A percentile compares a stretch with the other conserved stretches of the same genome.
These are phyloP conservation scores for Drosophila cracens DNA, from an alignment of 2,888 invertebrate species.

Conservation along the genomic window DNA sequence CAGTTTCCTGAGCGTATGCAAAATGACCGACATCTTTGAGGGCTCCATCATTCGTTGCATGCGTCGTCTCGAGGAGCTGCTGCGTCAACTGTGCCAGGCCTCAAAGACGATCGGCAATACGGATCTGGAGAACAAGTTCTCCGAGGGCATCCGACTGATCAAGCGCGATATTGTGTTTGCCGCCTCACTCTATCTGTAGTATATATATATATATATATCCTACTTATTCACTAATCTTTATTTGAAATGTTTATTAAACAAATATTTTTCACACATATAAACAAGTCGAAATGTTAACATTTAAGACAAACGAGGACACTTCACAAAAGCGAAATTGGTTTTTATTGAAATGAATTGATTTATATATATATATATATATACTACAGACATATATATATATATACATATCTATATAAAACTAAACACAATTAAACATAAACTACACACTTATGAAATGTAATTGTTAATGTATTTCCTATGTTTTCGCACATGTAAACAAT, in stretches of 20 bases:
- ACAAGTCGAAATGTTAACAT: neutral
- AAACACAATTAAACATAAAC: slow-evolving; percentile 18
- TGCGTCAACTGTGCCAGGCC: slow-evolving; percentile 97
- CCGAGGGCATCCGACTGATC: slow-evolving; percentile 94
- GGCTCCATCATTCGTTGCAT: slow-evolving; percentile 93
- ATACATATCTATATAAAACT: neutral
- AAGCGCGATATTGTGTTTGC: slow-evolving; percentile 99
- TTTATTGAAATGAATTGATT: slow-evolving; percentile 30
- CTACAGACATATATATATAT: neutral
- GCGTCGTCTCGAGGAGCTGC: slow-evolving; percentile 97
- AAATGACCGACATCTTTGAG: slow-evolving; percentile 98
- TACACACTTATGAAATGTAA: slow-evolving; percentile 31
- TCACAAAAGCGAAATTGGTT: slow-evolving; percentile 34
- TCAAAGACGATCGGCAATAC: slow-evolving; percentile 98
- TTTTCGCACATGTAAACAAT: slow-evolving; percentile 48
- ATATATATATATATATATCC: neutral
- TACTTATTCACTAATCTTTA: neutral
- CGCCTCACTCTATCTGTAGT: slow-evolving; percentile 96
- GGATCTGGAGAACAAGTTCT: slow-evolving; percentile 97
- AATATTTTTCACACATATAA: neutral
- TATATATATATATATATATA: neutral
- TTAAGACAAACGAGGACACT: slow-evolving; percentile 23
- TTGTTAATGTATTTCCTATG: slow-evolving; percentile 47
- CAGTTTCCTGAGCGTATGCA: slow-evolving; percentile 95
- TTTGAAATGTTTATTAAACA: slow-evolving; percentile 1